A percentile compares a stretch with the other conserved stretches of the same genome.
These are phyloP conservation scores for Halocaridina rubra DNA, from an alignment of 2,888 invertebrate genomes.

Conservation along the genomic window DNA sequence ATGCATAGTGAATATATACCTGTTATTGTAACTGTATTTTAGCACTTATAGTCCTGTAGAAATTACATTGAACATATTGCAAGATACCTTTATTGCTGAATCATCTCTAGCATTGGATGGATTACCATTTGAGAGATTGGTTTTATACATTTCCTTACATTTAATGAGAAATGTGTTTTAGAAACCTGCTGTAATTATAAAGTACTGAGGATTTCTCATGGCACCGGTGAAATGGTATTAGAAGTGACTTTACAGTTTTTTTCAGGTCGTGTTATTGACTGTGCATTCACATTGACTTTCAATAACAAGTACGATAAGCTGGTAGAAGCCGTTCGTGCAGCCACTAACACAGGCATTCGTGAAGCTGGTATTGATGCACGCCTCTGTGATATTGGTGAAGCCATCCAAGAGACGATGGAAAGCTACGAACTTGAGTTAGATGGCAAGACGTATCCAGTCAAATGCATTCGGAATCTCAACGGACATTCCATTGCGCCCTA, in stretches of 20 bases:
- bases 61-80: too few relatives aligned
- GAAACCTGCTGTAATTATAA: slow-evolving; percentile 17
- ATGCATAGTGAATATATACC: too few relatives aligned
- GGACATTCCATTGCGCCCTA: slow-evolving; percentile 99
- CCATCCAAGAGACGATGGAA: slow-evolving; percentile 98
- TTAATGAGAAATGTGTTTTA: not conserved
- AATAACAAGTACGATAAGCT: slow-evolving; percentile 95
- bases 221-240: too few relatives aligned
- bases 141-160: too few relatives aligned
- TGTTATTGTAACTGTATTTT: too few relatives aligned
- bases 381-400: slow-evolving; percentile 94
- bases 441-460: slow-evolving; percentile 95
- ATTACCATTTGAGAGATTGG: not conserved
- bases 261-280: slow-evolving; percentile 90
- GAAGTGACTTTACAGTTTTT: slow-evolving; percentile 29
- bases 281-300: slow-evolving; percentile 97
- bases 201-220: too few relatives aligned
- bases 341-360: slow-evolving; percentile 97
- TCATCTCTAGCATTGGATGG: not conserved
- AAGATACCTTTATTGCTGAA: not conserved
- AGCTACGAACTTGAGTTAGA: slow-evolving; percentile 98
- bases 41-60: too few relatives aligned
- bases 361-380: slow-evolving; percentile 89
- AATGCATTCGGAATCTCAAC: slow-evolving; percentile 97
- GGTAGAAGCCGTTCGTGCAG: slow-evolving; percentile 94